Evolutionary conservation across 1,140 invertebrate genomes (phyloP), one percentile per base, ranked within the genome.

Genomic region (Drosophila sturtevanti): DNA sequence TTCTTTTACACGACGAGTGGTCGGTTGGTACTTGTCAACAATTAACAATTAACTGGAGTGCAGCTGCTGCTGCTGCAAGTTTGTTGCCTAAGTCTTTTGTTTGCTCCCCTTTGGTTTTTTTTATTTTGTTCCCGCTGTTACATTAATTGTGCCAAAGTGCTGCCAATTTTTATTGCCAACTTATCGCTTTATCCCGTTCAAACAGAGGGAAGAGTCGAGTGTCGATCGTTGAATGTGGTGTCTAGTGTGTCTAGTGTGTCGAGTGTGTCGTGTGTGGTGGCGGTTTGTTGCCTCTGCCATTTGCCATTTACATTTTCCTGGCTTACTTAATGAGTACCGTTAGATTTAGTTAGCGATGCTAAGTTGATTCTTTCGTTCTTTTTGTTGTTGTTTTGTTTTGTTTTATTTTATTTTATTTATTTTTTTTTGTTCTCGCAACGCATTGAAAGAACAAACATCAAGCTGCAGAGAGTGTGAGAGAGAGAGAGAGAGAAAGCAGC

Each of bases 151-250:
- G 82, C 81, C 81, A 87, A 86, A 86, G 81, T 86, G 81, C 74
- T 85, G 81, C 81, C 81, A 86, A 86, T 86, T 86, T 86, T 86
- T 86, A 86, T 86, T 86, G 81, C 82, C 82, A 85, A 87, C 78
- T 86, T 86, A 86, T 86, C 79, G 81, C 81, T 84, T 77, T 68
- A 75, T 75, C 72, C 72, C 65, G 68, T 71, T 63, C 41, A 41
- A 59, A 38, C 41, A 48, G 41, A 48, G 16, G 16, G 41, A 48
- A 48, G 41, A 48, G 69, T 72, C 64, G 73, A 72, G 72, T 75
- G 72, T 72, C 38, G 38, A 41, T 18, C 41, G 41, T 44, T 44
- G 16, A 44, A 18, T 44, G 41, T 44, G 41, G 16, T 48, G 16
- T 48, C 4, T 35, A 58, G 55, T 55, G 48, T n/a, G 16, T 48